Evolutionary conservation across 2,113 vertebrate genomes (phyloP), one percentile per base, ranked within the genome.

Genomic region (Podarcis muralis): DNA sequence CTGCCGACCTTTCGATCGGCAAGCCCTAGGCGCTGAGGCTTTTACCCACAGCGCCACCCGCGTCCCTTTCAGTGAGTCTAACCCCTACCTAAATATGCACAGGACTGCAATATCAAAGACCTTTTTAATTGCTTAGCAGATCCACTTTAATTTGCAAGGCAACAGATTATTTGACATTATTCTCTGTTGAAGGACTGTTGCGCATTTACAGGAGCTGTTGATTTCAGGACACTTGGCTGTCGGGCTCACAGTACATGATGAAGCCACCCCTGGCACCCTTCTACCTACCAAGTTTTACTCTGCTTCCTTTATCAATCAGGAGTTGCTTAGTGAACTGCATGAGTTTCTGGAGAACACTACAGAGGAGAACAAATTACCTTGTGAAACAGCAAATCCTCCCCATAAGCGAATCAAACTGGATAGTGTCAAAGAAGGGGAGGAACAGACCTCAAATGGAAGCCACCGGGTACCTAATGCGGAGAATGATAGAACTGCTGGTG

Each of bases 391-490:
- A 32, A 96, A 96, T 25, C 98, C 98, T 0, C 98, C 98, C 0
- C 95, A 91, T 88, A 99, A 99, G 94, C 98, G 95, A 93, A 92
- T 97, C 15, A 98, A 96, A 75, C 95, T 98, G 1, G 97, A 98
- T 2, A 90, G 86, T 4, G 1, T 37, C 0, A 83, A 25, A 5
- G 62, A n/a, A 5, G 62, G 72, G n/a, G 88, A 27, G 37, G 92
- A 92, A 59, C 16, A 79, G 37, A 95, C 85, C 65, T 89, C 92
- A 83, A 96, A 96, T n/a, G 93, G 93, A 81, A 90, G 71, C 0
- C 0, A 93, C 1, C 86, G 43, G 1, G 84, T 48, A 69, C 2
- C 75, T 8, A 89, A 91, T 4, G 18, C 1, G 0, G 18, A 57
- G 18, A 35, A 86, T 0, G 92, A 43, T 5, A 92, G 86, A 20